phyloP scores from a whole-genome alignment of 2,797 vertebrate genomes.

The Acrocephalus scirpaceus region DNA sequence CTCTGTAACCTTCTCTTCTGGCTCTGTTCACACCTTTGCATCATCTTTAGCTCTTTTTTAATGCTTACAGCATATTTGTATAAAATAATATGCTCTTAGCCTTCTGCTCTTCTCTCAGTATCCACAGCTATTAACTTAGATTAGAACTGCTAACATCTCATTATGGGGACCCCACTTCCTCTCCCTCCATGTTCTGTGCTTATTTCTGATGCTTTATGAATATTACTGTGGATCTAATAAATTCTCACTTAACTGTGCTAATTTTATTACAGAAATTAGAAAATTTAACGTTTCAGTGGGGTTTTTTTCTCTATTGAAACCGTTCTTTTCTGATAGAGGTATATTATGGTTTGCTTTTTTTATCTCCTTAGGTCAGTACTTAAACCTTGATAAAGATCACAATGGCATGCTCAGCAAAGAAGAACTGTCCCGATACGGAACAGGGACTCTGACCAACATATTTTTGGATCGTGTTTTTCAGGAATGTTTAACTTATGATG shows the following conservation, averaged over 20 bases:
- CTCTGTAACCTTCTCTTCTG: not conserved
- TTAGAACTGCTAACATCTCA: not conserved
- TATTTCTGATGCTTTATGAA: not conserved
- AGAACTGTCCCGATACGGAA: constrained; percentile 96
- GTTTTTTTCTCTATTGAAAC: not conserved
- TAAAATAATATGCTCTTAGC: not conserved
- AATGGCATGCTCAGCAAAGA: constrained; percentile 99
- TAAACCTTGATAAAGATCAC: constrained; percentile 98
- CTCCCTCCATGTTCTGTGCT: not conserved
- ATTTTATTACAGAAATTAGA: not conserved
- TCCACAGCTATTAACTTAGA: not conserved
- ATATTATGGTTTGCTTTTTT: not conserved
- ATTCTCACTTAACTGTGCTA: not conserved
- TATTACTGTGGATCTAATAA: not conserved
- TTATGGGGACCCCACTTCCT: not conserved
- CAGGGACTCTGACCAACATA: constrained; percentile 92
- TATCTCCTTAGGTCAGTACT: constrained; percentile 88
- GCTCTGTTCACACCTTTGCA: not conserved
- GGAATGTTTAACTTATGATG: constrained; percentile 97
- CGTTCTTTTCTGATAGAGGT: not conserved
- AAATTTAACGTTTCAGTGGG: not conserved
- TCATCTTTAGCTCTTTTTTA: not conserved
- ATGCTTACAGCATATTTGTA: not conserved
- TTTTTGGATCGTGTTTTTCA: constrained; percentile 97
- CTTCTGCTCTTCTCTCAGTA: not conserved